These are phyloP conservation scores for Patella caerulea DNA, from an alignment of 2,888 invertebrate species.

Conservation along the genomic window DNA sequence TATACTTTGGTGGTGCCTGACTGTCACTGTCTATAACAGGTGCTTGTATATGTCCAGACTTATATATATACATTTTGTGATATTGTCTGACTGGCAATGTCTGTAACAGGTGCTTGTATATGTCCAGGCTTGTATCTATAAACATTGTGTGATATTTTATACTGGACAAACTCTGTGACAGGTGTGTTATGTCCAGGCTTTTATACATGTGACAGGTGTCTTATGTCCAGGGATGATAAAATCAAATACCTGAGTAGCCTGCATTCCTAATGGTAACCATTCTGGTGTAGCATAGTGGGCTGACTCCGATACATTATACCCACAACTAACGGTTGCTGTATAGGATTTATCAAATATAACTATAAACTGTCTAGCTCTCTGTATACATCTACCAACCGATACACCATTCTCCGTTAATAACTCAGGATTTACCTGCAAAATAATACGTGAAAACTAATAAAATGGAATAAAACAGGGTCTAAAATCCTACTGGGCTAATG, in stretches of 20 bases:
- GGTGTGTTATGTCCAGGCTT: no score
- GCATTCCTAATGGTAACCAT: constrained; percentile 83
- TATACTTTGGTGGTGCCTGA: no score
- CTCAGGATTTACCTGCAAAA: constrained; percentile 80
- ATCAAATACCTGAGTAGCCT: constrained; percentile 78
- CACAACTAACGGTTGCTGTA: constrained; percentile 89
- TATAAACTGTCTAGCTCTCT: constrained; percentile 89
- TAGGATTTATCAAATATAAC: constrained; percentile 91
- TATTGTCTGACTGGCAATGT: no score
- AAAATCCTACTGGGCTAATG: no score
- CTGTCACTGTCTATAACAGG: no score
- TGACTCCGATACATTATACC: constrained; percentile 91
- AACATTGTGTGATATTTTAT: no score
- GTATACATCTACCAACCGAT: constrained; percentile 83
- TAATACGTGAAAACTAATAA: neutral
- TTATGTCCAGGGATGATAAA: no score
- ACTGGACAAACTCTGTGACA: neutral
- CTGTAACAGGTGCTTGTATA: neutral
- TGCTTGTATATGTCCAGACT: no score
- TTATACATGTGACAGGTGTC: neutral
- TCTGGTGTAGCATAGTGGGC: constrained; percentile 88
- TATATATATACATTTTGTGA: no score
- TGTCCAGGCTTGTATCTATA: neutral
- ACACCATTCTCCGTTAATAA: constrained; percentile 84
- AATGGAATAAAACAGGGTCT: no score